Evolutionary conservation across 2,888 invertebrate species (phyloP), one percentile per base, ranked within the genome.

Genomic region (Tetragonula carbonaria): DNA sequence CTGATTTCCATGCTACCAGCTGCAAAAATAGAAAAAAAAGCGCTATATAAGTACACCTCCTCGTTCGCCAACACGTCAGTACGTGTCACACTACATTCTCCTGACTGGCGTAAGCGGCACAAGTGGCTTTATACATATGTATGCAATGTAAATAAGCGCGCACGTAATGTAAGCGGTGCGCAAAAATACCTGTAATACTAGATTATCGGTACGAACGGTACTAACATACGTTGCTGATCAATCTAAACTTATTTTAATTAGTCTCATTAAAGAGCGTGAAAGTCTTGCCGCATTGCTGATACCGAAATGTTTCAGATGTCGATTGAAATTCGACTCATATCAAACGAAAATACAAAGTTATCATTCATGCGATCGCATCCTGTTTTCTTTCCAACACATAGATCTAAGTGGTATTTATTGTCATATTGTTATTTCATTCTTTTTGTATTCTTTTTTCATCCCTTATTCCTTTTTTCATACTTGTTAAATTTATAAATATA

Each of bases 61-160:
- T 63, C 67, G 68, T 72, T 84, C 72, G 74, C 78, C 70, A 55
- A 79, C 78, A 74, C 74, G 65, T 62, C 45, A 21, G 72, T 74
- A 68, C 85, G 68, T 86, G 84, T 72, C 78, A 70, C 78, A 86
- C 65, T 65, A 65, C 79, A 72, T 86, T 82, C 82, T 82, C 76
- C 63, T 55, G 78, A 75, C 77, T 81, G 76, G 80, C 80, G 78
- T 86, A 85, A 86, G 85, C 78, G 62, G 75, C 82, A 80, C 79
- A 81, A 84, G 77, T 81, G 74, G 72, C 79, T 84, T 82, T 80
- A 81, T 85, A 79, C 82, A 86, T 85, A 87, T 87, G 85, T 82
- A 87, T 86, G 74, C 33, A 62, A 78, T 86, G 86, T 78, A 86
- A 86, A 86, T 86, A 86, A 72, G 73, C 62, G 62, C 45, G 50